These are phyloP conservation scores for Hypena proboscidalis DNA, from an alignment of 2,888 invertebrate species.

Conservation along the genomic window DNA sequence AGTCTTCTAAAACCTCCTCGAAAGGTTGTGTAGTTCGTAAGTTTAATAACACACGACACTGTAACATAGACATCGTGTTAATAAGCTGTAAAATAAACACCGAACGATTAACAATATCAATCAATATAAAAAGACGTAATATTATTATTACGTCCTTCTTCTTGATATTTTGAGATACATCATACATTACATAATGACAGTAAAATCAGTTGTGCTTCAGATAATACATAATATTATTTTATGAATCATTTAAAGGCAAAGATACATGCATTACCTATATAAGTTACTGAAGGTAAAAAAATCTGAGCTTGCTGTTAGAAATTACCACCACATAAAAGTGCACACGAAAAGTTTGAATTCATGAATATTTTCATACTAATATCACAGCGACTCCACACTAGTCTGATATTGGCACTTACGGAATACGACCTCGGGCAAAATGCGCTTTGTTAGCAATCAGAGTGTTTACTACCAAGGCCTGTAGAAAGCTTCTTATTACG, in stretches of 20 bases:
- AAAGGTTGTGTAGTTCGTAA: slow-evolving; percentile 96
- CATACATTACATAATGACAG: too few relatives aligned
- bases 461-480: slow-evolving; percentile 66
- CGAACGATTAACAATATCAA: slow-evolving; percentile 2
- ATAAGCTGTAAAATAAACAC: background rate
- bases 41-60: slow-evolving; percentile 96
- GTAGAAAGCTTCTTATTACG: slow-evolving; percentile 57
- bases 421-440: slow-evolving; percentile 42
- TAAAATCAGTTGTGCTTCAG: too few relatives aligned
- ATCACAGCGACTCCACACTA: slow-evolving; percentile 12
- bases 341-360: too few relatives aligned
- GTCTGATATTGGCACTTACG: slow-evolving; percentile 25
- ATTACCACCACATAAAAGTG: background rate
- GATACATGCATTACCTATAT: too few relatives aligned
- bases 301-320: too few relatives aligned
- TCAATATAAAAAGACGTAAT: background rate
- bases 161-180: too few relatives aligned
- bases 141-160: background rate
- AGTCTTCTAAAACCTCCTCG: slow-evolving; percentile 96
- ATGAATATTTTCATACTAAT: slow-evolving; percentile 8
- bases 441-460: slow-evolving; percentile 52
- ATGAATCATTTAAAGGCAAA: too few relatives aligned
- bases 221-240: too few relatives aligned
- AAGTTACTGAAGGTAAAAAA: too few relatives aligned
- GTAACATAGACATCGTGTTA: slow-evolving; percentile 30